A percentile compares a stretch with the other conserved stretches of the same genome.
Conservation (phyloP, 2,888 invertebrate genomes). For the Timandra comae region DNA sequence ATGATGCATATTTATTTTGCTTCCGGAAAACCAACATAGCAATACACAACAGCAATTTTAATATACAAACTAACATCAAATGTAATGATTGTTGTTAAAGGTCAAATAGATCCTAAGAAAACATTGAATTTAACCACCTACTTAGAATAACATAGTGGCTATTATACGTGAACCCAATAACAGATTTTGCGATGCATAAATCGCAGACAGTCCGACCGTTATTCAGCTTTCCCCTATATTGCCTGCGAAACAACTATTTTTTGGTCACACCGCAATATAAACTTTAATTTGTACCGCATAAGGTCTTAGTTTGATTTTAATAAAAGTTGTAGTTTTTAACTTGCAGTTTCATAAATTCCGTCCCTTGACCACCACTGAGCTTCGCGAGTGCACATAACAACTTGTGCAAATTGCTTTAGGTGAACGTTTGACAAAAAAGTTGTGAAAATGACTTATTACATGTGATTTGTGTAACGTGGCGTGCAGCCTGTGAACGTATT, state of each 20-base stretch:
- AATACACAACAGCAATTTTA: too few relatives aligned
- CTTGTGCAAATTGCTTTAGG: conserved; percentile 43
- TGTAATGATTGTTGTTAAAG: too few relatives aligned
- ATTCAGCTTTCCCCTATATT: conserved; percentile 39
- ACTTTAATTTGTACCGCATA: conserved; percentile 16
- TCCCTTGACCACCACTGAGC: conserved; percentile 32
- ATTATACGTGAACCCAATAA: conserved; percentile 38
- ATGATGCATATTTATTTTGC: too few relatives aligned
- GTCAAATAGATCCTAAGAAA: conserved; percentile 11
- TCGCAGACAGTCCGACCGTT: conserved; percentile 39
- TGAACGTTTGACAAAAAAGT: conserved; percentile 38
- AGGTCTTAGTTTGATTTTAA: conserved; percentile 11
- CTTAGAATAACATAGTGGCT: conserved; percentile 32
- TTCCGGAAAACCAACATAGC: too few relatives aligned
- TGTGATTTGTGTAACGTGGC: conserved; percentile 14
- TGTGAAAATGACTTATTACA: conserved; percentile 38
- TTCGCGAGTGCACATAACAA: conserved; percentile 41
- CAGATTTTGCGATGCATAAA: conserved; percentile 46
- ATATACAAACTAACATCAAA: too few relatives aligned
- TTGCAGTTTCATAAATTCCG: conserved; percentile 43
- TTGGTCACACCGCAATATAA: conserved; percentile 19
- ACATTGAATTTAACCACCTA: conserved; percentile 25
- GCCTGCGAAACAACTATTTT: conserved; percentile 31
- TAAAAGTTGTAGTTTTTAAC: conserved; percentile 31
- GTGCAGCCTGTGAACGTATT: conserved; percentile 15